A percentile compares a stretch with the other conserved stretches of the same genome.
These are phyloP conservation scores for Oscheius sp. DNA, from an alignment of 2,888 invertebrate species.

Conservation along the genomic window DNA sequence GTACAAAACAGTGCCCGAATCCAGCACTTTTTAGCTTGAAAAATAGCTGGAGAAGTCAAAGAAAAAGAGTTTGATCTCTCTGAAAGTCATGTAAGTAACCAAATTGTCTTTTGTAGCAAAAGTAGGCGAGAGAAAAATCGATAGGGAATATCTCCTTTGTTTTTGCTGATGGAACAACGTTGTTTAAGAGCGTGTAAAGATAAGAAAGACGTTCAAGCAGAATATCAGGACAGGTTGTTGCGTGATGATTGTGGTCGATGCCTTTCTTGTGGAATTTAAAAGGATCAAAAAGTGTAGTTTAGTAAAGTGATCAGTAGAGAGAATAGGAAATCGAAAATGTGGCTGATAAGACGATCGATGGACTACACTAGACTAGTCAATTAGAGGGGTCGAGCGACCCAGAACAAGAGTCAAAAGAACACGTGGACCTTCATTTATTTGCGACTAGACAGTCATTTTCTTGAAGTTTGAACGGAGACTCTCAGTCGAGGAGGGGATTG, in stretches of 20 bases:
- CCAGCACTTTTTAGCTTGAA: too few species aligned
- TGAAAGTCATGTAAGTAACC: too few species aligned
- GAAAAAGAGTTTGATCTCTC: too few species aligned
- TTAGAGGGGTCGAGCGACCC: conserved; percentile 22
- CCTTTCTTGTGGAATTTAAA: neutral
- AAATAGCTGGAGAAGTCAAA: too few species aligned
- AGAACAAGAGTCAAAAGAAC: neutral
- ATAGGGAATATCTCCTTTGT: too few species aligned
- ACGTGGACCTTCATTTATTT: neutral
- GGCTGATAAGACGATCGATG: conserved; percentile 22
- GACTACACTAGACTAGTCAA: conserved; percentile 23
- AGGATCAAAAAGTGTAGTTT: neutral
- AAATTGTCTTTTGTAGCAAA: too few species aligned
- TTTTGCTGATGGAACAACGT: too few species aligned
- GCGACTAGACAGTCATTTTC: conserved; percentile 15
- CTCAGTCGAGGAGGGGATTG: conserved; percentile 15
- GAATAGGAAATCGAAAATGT: neutral
- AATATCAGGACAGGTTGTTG: neutral
- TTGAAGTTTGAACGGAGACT: conserved; percentile 20
- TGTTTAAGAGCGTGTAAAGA: too few species aligned
- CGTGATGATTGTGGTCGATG: neutral
- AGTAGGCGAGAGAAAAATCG: too few species aligned
- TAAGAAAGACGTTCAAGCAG: neutral
- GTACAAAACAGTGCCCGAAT: too few species aligned
- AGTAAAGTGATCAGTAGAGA: too few species aligned